These are phyloP conservation scores for Gallinago stenura DNA, from an alignment of 2,797 vertebrate genomes.

Conservation along the genomic window DNA sequence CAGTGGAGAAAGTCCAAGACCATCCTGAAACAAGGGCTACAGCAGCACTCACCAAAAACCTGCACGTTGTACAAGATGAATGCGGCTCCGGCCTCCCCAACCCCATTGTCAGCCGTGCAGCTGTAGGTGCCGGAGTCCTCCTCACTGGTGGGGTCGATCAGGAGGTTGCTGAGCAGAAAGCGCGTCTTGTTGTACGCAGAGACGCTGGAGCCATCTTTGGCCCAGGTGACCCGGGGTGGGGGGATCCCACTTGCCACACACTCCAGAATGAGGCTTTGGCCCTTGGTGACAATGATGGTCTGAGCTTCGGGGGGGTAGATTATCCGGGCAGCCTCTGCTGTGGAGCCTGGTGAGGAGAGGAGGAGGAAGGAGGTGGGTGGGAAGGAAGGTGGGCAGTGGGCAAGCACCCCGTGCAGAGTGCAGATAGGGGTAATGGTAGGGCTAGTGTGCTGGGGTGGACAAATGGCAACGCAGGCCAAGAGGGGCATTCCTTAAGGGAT, in stretches of 20 bases:
- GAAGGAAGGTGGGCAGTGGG: neutral
- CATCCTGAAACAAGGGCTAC: neutral
- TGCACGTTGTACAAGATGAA: slow-evolving; percentile 93
- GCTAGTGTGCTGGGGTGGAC: neutral
- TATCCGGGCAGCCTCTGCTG: slow-evolving; percentile 92
- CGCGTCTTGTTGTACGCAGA: slow-evolving; percentile 90
- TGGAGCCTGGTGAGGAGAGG: slow-evolving; percentile 84
- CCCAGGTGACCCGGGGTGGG: slow-evolving; percentile 92
- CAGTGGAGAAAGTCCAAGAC: neutral
- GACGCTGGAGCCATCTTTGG: slow-evolving; percentile 89
- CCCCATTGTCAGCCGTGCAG: slow-evolving; percentile 91
- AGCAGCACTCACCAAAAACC: slow-evolving; percentile 90
- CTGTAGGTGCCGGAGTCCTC: slow-evolving; percentile 92
- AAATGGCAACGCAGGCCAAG: neutral
- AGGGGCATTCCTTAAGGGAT: neutral
- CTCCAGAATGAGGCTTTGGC: slow-evolving; percentile 94
- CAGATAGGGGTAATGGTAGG: neutral
- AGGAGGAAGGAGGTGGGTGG: neutral
- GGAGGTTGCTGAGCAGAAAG: slow-evolving; percentile 94
- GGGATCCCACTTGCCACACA: slow-evolving; percentile 96
- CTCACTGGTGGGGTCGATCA: slow-evolving; percentile 90
- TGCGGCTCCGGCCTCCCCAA: slow-evolving; percentile 80
- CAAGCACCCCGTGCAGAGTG: neutral
- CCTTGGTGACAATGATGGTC: slow-evolving; percentile 95
- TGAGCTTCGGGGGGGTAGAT: slow-evolving; percentile 92